These are phyloP conservation scores for Proteles cristata DNA, from an alignment of 2,113 vertebrate species.

Conservation along the genomic window DNA sequence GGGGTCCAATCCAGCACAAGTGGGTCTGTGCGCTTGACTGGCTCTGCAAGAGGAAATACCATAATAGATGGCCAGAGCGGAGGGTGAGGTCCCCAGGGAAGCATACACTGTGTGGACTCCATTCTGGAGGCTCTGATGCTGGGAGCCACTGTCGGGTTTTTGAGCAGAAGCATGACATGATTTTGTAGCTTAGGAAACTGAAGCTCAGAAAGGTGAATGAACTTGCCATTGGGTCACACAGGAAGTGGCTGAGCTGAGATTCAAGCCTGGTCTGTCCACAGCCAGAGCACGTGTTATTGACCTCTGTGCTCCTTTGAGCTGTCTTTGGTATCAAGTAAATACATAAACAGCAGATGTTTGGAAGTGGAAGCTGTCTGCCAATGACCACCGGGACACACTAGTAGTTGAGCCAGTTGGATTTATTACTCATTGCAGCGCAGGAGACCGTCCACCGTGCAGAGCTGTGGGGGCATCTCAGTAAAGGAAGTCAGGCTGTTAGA, in stretches of 20 bases:
- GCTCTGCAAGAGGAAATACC: no score
- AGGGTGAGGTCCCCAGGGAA: not conserved
- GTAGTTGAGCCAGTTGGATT: no score
- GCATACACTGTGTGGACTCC: not conserved
- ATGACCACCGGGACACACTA: not conserved
- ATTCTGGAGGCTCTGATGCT: not conserved
- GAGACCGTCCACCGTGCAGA: accelerated
- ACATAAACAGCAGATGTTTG: not conserved
- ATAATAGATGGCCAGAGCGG: no score
- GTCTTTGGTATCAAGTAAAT: not conserved
- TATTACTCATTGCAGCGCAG: no score
- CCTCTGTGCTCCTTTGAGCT: not conserved
- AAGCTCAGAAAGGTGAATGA: not conserved
- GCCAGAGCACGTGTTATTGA: not conserved
- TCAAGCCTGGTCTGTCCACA: not conserved
- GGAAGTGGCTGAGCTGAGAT: not conserved
- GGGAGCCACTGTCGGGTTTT: not conserved
- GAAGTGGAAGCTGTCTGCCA: not conserved
- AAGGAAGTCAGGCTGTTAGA: not conserved
- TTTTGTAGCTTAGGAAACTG: not conserved
- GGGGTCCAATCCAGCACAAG: no score
- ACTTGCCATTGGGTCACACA: not conserved
- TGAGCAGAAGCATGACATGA: not conserved
- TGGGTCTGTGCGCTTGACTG: not conserved
- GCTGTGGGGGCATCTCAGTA: accelerated